Evolutionary conservation across 2,888 invertebrate species (phyloP).

Genomic region (Eilema depressum): DNA sequence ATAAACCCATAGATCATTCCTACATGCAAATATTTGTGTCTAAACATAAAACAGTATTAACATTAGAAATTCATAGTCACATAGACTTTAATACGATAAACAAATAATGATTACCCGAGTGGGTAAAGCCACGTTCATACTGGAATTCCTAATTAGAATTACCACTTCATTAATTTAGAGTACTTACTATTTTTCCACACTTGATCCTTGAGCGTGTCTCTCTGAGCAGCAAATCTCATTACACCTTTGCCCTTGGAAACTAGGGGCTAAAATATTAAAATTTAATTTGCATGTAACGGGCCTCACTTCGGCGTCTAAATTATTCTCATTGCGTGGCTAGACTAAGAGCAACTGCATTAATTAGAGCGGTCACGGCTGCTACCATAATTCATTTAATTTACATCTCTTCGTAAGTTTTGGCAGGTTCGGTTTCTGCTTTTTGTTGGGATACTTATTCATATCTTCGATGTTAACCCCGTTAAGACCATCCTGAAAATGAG

Average conservation of each 20-base stretch:
- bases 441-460: neutral
- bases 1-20: neutral
- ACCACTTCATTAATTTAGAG: conserved; percentile 23
- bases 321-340: conserved; percentile 57
- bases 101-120: neutral
- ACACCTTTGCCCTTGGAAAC: conserved; percentile 37
- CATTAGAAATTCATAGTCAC: neutral
- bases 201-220: conserved; percentile 22
- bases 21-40: neutral
- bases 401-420: conserved; percentile 11
- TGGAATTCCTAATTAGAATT: conserved; percentile 11
- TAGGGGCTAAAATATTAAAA: conserved; percentile 60
- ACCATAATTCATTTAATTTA: conserved; percentile 50
- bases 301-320: conserved; percentile 47
- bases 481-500: neutral
- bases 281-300: conserved; percentile 58
- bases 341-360: conserved; percentile 51
- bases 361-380: conserved; percentile 45
- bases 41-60: neutral
- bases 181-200: conserved; percentile 17
- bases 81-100: neutral
- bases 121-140: neutral
- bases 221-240: conserved; percentile 47
- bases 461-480: neutral
- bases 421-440: conserved; percentile 13